A percentile compares a stretch with the other conserved stretches of the same genome.
These are phyloP conservation scores for Petromus typicus DNA, from an alignment of 2,113 vertebrate species.

Conservation along the genomic window DNA sequence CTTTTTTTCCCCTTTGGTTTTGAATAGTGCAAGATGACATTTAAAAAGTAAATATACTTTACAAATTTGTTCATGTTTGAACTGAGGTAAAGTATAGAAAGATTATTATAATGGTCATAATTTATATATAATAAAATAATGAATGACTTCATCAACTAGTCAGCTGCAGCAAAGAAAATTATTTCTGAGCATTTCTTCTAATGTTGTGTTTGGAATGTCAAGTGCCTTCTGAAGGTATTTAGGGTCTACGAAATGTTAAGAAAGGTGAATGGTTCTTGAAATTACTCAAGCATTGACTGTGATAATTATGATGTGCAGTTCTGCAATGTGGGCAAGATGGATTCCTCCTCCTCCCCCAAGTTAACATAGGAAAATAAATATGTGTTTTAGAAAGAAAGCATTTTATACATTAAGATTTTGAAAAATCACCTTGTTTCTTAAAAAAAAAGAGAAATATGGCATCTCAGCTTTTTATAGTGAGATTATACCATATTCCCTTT, in stretches of 20 bases:
- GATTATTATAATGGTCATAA: conserved; percentile 24
- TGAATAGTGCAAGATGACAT: not conserved
- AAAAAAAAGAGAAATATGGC: not conserved
- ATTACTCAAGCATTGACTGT: conserved; percentile 14
- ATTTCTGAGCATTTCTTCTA: conserved; percentile 45
- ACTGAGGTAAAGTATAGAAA: conserved; percentile 21
- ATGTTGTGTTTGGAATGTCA: conserved; percentile 53
- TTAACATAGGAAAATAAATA: conserved; percentile 29
- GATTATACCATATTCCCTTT: not conserved
- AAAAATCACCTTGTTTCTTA: not conserved
- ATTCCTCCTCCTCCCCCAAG: not conserved
- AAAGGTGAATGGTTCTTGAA: conserved; percentile 63
- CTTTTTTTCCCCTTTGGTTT: conserved; percentile 40
- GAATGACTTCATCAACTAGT: conserved; percentile 41
- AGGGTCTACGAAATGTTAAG: conserved; percentile 45
- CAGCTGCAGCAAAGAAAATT: conserved; percentile 56
- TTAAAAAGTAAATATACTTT: conserved; percentile 43
- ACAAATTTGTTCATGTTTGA: conserved; percentile 57
- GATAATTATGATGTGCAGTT: conserved; percentile 36
- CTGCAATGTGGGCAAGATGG: not conserved
- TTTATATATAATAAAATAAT: conserved; percentile 40
- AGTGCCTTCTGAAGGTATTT: conserved; percentile 51
- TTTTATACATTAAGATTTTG: not conserved
- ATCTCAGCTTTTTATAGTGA: not conserved
- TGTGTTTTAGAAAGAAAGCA: not conserved